Conservation (phyloP, 2,113 vertebrate species). For the Grantiella picta region DNA sequence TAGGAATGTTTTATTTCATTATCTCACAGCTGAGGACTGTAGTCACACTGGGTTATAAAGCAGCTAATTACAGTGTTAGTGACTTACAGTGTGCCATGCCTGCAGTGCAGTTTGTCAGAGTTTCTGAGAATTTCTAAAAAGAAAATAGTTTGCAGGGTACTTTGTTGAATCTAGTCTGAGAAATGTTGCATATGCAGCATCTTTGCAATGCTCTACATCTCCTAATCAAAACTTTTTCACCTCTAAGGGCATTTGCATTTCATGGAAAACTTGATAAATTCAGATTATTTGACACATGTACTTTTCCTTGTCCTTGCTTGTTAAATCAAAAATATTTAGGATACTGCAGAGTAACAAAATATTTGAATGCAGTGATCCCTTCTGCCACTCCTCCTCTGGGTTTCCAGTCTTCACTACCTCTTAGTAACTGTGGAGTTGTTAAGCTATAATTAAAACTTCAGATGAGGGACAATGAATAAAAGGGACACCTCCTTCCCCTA, state of each 20-base stretch:
- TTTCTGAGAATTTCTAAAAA: not conserved
- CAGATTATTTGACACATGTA: not conserved
- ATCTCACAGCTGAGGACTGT: conserved; percentile 32
- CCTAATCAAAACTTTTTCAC: not conserved
- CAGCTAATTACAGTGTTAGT: conserved; percentile 32
- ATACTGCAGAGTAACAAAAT: not conserved
- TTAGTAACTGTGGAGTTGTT: not conserved
- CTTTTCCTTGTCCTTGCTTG: not conserved
- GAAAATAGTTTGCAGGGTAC: not conserved
- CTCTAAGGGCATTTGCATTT: not conserved
- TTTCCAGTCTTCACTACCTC: not conserved
- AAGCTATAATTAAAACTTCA: conserved; percentile 26
- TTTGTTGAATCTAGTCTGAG: not conserved
- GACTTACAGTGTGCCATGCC: not conserved
- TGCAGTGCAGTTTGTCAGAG: not conserved
- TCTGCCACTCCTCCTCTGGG: not conserved
- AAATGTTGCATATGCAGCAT: not conserved
- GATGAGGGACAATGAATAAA: not conserved
- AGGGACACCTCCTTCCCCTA: not conserved
- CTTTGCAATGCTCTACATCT: not conserved
- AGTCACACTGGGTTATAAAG: conserved; percentile 37
- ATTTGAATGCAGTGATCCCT: not conserved
- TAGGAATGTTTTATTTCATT: conserved; percentile 55
- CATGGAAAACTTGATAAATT: not conserved
- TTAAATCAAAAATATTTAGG: not conserved